Evolutionary conservation across 2,113 vertebrate genomes (phyloP), one percentile per base, ranked within the genome.

Genomic region (Telmatochromis brichardi): DNA sequence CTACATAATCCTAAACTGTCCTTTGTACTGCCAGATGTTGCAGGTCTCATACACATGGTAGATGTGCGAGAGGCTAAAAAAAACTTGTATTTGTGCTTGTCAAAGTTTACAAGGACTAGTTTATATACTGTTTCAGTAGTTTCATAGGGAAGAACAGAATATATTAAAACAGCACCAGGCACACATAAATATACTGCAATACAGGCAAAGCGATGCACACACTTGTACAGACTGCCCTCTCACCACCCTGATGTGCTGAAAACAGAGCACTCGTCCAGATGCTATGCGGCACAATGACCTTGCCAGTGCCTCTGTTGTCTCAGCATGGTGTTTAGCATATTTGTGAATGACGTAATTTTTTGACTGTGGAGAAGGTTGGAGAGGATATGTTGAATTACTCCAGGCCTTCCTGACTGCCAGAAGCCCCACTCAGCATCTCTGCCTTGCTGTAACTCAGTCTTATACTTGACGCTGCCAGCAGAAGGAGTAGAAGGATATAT

Each of bases 211-310:
- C 78, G 60, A 86, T 68, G 81, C 21, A 11, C 81, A 81, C 53
- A 33, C 58, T 65, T 51, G 65, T 76, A 71, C 86, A 87, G 33
- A 11, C 83, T 86, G 85, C 37, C 93, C 93, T 83, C 85, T 90
- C 55, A 88, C 78, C 87, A 90, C 88, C 84, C 92, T 83, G 85
- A 89, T 89, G 60, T 88, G 87, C 84, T 86, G 85, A 91, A 88
- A 86, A 82, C 73, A 28, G 84, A 54, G 80, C 12, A 68, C 37
- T 83, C 47, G 94, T 95, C 95, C 96, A 96, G 95, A 96, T 96
- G 95, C 96, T 94, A 92, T 96, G 96, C 95, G 94, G 94, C 94
- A 95, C 92, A 81, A 84, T 94, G 96, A 96, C 96, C 96, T 97
- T 96, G 96, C 92, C 85, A 26, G 85, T 88, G 92, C 92, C 93